Base-by-base conservation (phyloP, 2,888 invertebrate species). In the Heliconius cydno region DNA sequence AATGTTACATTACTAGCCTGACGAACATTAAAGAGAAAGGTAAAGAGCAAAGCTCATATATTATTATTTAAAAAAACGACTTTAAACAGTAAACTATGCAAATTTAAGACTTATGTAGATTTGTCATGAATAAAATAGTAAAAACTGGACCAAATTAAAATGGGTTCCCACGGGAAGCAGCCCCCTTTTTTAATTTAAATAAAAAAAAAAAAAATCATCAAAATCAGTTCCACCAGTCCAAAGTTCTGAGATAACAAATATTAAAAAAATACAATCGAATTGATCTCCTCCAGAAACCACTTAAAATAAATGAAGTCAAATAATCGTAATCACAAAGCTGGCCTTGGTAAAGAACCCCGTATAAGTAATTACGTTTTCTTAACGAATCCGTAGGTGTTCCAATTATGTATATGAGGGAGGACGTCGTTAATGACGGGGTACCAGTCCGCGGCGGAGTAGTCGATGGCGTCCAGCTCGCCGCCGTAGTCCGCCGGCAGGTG, bases 391-490 rank as follows among this genome's bases (percentile, higher is more conserved):
- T 96, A 96, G 28, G 95, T 92, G 88, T 97, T 96, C 96, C 97
- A 96, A 86, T 96, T 96, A 88, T 95, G 91, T 78, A 98, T 96
- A 86, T 96, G 96, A 1, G 96, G 96, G 38, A 96, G 91, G 83
- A 97, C 94, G 2, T 95, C 93, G 67, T 96, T 94, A 84, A 98
- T 95, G 76, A 96, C 95, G 15, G 97, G 97, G 88, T 96, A 97
- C 98, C 98, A 98, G 76, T 98, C 96, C 4, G 96, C 96, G 46
- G 97, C 97, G 38, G 96, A 95, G 90, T 98, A 98, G 91, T 98
- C 95, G 80, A 98, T 97, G 87, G 96, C 96, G 1, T 97, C 97
- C 66, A 97, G 89, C 76, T 95, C 92, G 57, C 98, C 98, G 81
- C 96, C 97, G 89, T 98, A 98, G 91, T 98, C 97, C 67, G 95